Conservation (phyloP, 2,888 invertebrate species). For the Plusia festucae region DNA sequence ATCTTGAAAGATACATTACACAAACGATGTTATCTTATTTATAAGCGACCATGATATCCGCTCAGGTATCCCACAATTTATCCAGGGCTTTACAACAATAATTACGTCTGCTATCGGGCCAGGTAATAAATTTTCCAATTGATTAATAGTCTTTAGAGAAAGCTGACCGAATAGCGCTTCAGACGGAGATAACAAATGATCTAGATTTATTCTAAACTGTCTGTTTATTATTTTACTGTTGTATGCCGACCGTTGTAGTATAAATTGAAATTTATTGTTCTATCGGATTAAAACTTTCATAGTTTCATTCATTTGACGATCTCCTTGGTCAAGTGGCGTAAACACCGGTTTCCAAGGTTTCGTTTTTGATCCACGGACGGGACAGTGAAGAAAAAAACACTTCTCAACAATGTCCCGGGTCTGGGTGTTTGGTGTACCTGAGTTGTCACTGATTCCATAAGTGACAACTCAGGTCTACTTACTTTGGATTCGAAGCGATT, state of each 20-base stretch:
- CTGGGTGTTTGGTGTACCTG: no score
- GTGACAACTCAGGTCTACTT: no score
- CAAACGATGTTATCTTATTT: slow-evolving; percentile 31
- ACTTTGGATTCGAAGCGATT: no score
- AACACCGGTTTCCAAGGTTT: no score
- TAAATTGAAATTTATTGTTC: background rate
- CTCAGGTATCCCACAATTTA: slow-evolving; percentile 31
- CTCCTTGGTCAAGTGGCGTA: no score
- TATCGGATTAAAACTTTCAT: no score
- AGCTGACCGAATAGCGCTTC: slow-evolving; percentile 26
- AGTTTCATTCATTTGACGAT: no score
- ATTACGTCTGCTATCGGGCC: slow-evolving; percentile 34
- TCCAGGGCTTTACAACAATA: slow-evolving; percentile 37
- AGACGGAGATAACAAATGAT: slow-evolving; percentile 38
- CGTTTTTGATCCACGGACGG: no score
- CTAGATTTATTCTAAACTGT: slow-evolving; percentile 29
- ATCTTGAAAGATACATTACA: background rate
- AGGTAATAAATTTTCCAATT: slow-evolving; percentile 43
- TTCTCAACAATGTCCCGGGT: no score
- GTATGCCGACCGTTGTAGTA: background rate
- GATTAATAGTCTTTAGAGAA: slow-evolving; percentile 52
- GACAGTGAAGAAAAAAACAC: no score
- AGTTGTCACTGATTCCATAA: no score
- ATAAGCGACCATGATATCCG: slow-evolving; percentile 15
- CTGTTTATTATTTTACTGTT: slow-evolving; percentile 18